phyloP scores from a whole-genome alignment of 2,113 vertebrate genomes.

The Oophaga pumilio region DNA sequence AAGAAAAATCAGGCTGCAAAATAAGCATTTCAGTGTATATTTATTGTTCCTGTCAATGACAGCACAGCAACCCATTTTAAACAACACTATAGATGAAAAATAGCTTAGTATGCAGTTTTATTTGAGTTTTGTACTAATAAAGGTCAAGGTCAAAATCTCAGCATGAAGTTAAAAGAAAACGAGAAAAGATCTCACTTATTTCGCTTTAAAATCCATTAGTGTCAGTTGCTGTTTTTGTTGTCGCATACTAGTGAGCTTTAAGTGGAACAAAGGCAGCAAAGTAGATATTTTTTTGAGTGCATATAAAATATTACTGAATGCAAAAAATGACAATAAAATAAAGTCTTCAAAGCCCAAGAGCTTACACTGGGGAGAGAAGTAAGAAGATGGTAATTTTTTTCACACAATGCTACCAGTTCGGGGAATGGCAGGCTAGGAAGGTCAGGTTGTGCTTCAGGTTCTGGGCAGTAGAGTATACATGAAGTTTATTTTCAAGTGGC shows the following conservation, averaged over 20 bases:
- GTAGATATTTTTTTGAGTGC: background rate
- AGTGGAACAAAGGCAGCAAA: slow-evolving; percentile 12
- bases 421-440: no score
- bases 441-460: no score
- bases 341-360: background rate
- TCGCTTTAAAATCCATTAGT: slow-evolving; percentile 32
- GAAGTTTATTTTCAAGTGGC: no score
- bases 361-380: no score
- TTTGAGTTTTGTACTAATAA: slow-evolving; percentile 29
- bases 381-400: no score
- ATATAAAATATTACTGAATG: background rate
- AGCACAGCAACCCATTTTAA: background rate
- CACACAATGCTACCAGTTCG: no score
- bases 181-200: slow-evolving; percentile 25
- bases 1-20: background rate
- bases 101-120: slow-evolving; percentile 32
- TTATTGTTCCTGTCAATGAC: slow-evolving; percentile 21
- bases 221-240: slow-evolving; percentile 43
- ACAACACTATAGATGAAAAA: slow-evolving; percentile 17
- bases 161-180: slow-evolving; percentile 32
- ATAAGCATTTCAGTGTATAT: background rate
- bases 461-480: no score
- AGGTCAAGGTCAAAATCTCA: slow-evolving; percentile 39
- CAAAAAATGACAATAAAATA: background rate
- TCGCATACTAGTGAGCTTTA: slow-evolving; percentile 18